Conservation (phyloP, 2,113 vertebrate species). For the Chionomys nivalis region DNA sequence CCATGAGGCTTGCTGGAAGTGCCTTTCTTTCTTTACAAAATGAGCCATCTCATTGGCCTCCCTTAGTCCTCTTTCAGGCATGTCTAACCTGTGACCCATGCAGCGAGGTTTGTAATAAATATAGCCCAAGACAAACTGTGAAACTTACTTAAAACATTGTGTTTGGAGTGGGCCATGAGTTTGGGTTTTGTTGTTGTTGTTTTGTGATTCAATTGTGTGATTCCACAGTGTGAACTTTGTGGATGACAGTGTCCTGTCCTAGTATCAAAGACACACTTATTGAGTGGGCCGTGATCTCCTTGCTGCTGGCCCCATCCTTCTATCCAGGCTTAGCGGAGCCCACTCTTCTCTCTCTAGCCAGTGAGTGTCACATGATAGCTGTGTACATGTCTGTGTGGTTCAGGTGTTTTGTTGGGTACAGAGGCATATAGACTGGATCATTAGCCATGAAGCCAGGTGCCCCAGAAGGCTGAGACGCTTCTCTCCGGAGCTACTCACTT, state of each 20-base stretch:
- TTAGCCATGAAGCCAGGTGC: not conserved
- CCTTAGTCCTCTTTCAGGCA: not conserved
- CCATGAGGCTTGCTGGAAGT: not conserved
- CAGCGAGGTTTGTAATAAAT: not conserved
- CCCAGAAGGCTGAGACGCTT: not conserved
- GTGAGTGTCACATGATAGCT: not conserved
- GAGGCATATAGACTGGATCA: rapidly evolving
- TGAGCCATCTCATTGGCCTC: not conserved
- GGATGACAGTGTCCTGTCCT: not conserved
- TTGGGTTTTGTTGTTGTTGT: not conserved
- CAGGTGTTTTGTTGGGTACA: not conserved
- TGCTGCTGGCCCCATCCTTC: not conserved
- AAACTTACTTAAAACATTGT: not conserved
- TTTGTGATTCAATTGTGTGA: not conserved
- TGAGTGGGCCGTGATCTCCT: not conserved
- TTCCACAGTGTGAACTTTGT: not conserved
- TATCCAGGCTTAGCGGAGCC: no score
- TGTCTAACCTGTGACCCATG: not conserved
- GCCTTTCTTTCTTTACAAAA: not conserved
- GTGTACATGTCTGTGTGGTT: not conserved
- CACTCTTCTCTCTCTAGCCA: not conserved
- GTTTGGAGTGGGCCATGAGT: not conserved
- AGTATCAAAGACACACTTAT: not conserved
- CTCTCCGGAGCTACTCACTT: not conserved
- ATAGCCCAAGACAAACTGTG: not conserved